Conservation (phyloP, 2,797 vertebrate species). For the Clarias platycephalus region DNA sequence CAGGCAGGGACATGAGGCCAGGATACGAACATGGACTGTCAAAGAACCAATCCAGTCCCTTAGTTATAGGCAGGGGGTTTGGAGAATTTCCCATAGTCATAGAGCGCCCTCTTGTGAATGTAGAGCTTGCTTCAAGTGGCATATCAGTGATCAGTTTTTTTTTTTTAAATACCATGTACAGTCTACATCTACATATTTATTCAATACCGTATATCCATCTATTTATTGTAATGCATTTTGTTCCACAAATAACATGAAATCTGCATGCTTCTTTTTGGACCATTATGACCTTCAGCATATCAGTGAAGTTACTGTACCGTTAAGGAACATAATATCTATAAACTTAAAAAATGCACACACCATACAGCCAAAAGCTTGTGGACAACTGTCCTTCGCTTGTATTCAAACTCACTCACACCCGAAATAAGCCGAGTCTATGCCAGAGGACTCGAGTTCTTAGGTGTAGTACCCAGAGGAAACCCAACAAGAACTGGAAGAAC, state of each 20-base stretch:
- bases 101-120: slow-evolving; percentile 46
- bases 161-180: neutral
- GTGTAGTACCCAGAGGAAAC: no score
- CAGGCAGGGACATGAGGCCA: neutral
- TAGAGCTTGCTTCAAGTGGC: neutral
- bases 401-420: no score
- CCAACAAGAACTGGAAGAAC: no score
- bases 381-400: neutral
- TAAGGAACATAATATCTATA: no score
- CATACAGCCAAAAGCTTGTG: neutral
- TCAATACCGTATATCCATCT: no score
- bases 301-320: no score
- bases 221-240: no score
- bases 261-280: no score
- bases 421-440: no score
- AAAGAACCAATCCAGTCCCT: neutral
- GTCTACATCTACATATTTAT: neutral
- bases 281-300: neutral
- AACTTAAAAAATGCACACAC: no score
- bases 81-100: neutral
- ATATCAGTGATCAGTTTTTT: neutral
- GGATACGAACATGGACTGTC: neutral
- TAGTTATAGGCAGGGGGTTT: neutral
- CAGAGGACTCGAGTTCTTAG: no score
- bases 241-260: no score